Evolutionary conservation across 1,140 invertebrate species (phyloP), one percentile per base, ranked within the genome.

Genomic region (Zaprionus camerounensis): DNA sequence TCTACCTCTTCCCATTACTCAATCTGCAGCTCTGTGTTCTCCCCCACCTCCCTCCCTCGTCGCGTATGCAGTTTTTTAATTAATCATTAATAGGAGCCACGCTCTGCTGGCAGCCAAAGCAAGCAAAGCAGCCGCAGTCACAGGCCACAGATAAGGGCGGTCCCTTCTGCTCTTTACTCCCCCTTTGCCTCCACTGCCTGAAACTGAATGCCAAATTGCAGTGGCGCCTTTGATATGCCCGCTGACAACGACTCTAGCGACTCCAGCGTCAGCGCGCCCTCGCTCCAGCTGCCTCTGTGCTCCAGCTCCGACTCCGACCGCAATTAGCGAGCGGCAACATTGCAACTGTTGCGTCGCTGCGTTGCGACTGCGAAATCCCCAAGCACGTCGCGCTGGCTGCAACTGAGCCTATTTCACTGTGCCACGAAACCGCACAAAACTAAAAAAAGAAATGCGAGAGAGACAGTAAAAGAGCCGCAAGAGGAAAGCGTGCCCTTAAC

Each of bases 1-100:
- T 34, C 31, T 34, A 11, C 9, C 31, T 34, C 31, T 34, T 34
- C 2, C 9, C 31, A 34, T 34, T 34, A 17, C 26, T 31, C 51
- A 55, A 13, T 49, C 24, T 17, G 3, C 20, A 26, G 15, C 51
- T 22, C 13, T 4, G 28, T 15, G 13, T 26, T 13, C 31, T 7
- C 15, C n/a, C 53, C 22, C 12, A 28, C 38, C 17, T 26, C 6
- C 62, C 15, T 56, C n/a, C 55, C 17, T 34, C 12, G 15, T 28
- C 31, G 41, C 63, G 67, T 65, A 75, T 84, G 80, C 84, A 80
- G 70, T 80, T 87, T 87, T 88, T 87, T 84, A 87, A 87, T 87
- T 87, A 87, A 88, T 87, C 84, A 87, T 87, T 87, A 88, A 87
- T 88, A 81, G 76, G 57, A 81, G 71, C 81, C 81, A 87, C 81